Base-by-base conservation (phyloP, 2,113 vertebrate species). In the Balaenoptera acutorostrata region DNA sequence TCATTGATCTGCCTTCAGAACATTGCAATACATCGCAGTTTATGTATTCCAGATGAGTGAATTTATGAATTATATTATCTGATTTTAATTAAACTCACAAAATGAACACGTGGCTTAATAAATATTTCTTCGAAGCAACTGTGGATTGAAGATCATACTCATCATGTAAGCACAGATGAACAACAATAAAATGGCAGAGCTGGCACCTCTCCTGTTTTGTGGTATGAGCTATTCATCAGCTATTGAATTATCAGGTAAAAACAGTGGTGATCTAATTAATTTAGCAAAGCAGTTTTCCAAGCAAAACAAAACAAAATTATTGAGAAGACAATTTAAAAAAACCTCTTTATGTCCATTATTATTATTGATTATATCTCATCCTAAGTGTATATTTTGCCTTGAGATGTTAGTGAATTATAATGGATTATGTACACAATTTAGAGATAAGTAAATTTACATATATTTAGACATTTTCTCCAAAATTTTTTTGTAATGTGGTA, bases 1-100 rank as follows among this genome's bases (percentile, higher is more conserved):
- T 85, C n/a, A 63, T 44, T 86, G 89, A 84, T 69, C 74, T 94
- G 17, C 44, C 66, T 93, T 97, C 55, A 96, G 39, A 96, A 64
- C n/a, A 86, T 55, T 90, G 23, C 36, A 81, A 72, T 88, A 9
- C 2, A n/a, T 33, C 85, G 5, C 25, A 92, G 21, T 96, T 83
- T 92, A 44, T 27, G 17, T 75, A 63, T 49, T 31, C 29, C 27
- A 88, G 25, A 83, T 95, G 25, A 78, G n/a, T 49, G 21, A 31
- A 44, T 72, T 83, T 87, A 74, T 75, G 29, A 94, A 69, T 88
- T 9, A 84, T n/a, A 69, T 88, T 88, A 89, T 69, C 63, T 84
- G 33, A 44, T 21, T 93, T 80, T 75, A 93, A 78, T 87, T 92
- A 94, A 96, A 72, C 31, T 2, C 9, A 90, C n/a, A 87, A 94